phyloP scores from a whole-genome alignment of 2,797 vertebrate genomes.

The Liasis olivaceus region DNA sequence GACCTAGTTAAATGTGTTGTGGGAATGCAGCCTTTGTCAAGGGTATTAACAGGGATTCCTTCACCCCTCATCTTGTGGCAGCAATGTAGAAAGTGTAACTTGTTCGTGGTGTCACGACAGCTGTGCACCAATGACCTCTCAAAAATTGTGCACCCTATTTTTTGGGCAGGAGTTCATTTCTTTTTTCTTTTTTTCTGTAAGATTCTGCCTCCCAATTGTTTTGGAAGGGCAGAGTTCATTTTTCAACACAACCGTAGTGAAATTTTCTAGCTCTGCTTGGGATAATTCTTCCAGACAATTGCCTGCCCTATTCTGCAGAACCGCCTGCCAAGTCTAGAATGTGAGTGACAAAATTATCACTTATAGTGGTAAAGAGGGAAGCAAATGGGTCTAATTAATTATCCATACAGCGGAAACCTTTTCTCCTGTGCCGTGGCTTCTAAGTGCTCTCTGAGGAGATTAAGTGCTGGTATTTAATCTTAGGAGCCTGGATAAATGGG shows the following conservation, averaged over 20 bases:
- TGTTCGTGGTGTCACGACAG: neutral
- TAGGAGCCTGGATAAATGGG: neutral
- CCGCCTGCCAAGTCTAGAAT: neutral
- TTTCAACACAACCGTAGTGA: neutral
- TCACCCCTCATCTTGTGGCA: neutral
- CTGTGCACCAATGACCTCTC: neutral
- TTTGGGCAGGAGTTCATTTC: neutral
- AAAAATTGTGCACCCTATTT: neutral
- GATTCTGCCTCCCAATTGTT: neutral
- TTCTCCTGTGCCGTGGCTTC: fast-evolving
- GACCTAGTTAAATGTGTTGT: neutral
- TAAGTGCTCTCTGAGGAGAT: conserved; percentile 13
- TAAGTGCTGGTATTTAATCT: conserved; percentile 35
- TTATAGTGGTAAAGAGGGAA: neutral
- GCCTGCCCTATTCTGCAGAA: neutral
- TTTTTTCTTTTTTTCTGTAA: no score
- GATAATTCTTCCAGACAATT: neutral
- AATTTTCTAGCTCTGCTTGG: neutral
- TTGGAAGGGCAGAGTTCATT: neutral
- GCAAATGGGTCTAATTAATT: conserved; percentile 16
- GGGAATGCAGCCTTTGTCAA: neutral
- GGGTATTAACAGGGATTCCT: neutral
- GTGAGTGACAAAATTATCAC: conserved; percentile 2
- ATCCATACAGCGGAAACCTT: neutral
- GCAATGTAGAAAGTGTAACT: neutral